Percentiles rank a stretch among this genome's conserved stretches.
These are phyloP conservation scores for Paramormyrops kingsleyae DNA, from an alignment of 2,113 vertebrate species.

Conservation along the genomic window DNA sequence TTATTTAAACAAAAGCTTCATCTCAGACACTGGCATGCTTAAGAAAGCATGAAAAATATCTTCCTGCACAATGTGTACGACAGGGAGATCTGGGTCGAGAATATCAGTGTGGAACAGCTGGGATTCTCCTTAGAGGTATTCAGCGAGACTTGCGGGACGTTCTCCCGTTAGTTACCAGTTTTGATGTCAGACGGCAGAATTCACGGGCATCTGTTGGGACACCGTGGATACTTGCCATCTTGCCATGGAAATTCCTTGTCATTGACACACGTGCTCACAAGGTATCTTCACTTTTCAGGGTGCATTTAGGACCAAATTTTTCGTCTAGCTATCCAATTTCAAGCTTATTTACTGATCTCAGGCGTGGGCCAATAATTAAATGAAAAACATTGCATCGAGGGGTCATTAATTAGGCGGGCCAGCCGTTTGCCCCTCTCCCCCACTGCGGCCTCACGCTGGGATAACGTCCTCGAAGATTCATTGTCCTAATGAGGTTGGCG, in stretches of 20 bases:
- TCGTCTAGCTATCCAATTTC: not conserved
- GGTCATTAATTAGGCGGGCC: slow-evolving; percentile 36
- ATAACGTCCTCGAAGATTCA: slow-evolving; percentile 32
- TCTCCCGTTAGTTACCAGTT: not conserved
- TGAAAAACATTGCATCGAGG: slow-evolving; percentile 37
- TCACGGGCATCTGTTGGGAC: not conserved
- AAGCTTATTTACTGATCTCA: slow-evolving; percentile 44
- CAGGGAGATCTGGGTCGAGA: not conserved
- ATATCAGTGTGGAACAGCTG: not conserved
- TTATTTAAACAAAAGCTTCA: not conserved
- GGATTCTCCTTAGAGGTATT: not conserved
- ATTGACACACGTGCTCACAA: not conserved
- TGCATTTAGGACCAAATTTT: not conserved
- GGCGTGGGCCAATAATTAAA: slow-evolving; percentile 34
- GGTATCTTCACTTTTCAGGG: not conserved
- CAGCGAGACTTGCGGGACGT: not conserved
- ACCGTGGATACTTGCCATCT: not conserved
- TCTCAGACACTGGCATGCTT: not conserved
- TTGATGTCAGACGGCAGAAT: not conserved
- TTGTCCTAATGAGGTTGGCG: slow-evolving; percentile 42
- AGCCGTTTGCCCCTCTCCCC: slow-evolving; percentile 30
- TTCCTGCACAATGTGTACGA: not conserved
- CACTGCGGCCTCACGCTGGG: slow-evolving; percentile 38
- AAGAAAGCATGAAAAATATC: not conserved
- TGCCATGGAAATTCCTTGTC: not conserved